These are phyloP conservation scores for Rhagoletis pomonella DNA, from an alignment of 1,140 invertebrate species.

Conservation along the genomic window DNA sequence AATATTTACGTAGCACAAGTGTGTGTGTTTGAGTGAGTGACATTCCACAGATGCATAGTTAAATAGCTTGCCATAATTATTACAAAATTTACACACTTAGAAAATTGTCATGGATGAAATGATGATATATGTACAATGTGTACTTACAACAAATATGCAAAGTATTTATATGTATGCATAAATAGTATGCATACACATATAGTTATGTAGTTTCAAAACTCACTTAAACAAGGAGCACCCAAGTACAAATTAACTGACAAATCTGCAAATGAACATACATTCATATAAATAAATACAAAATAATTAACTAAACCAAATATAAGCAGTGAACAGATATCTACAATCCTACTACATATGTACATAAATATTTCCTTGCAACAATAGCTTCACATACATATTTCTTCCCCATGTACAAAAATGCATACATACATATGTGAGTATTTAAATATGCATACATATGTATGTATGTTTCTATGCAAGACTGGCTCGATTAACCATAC, in stretches of 20 bases:
- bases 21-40: too few species aligned
- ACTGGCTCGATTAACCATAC: neutral
- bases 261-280: neutral
- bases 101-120: neutral
- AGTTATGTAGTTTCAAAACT: neutral
- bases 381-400: neutral
- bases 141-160: neutral
- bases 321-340: neutral
- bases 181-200: neutral
- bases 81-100: neutral
- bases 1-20: too few species aligned
- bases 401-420: neutral
- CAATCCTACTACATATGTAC: too few species aligned
- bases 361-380: too few species aligned
- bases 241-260: neutral
- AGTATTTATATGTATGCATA: neutral
- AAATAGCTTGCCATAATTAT: neutral
- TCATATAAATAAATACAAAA: neutral
- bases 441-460: neutral
- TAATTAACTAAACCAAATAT: neutral
- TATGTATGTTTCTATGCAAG: neutral
- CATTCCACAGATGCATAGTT: too few species aligned
- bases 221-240: neutral
- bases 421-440: neutral
- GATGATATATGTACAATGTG: neutral